Conservation (phyloP, 2,113 vertebrate genomes). For the Hippocampus comes region DNA sequence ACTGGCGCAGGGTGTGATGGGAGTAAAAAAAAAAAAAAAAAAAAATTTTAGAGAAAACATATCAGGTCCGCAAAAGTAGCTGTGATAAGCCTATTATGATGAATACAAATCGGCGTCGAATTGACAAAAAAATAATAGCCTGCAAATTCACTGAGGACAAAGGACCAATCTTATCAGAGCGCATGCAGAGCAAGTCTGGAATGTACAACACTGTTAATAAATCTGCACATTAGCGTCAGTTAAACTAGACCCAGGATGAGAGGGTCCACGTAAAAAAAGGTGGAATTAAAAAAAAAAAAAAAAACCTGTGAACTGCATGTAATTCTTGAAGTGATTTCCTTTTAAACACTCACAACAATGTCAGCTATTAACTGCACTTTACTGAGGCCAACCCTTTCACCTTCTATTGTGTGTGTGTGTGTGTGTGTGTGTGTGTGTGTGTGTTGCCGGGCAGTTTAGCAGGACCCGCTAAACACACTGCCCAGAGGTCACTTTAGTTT, state of each 20-base stretch:
- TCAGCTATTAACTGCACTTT: conserved; percentile 38
- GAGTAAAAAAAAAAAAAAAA: neutral
- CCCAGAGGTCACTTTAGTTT: conserved; percentile 3
- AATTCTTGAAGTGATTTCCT: conserved; percentile 69
- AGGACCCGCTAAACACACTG: conserved; percentile 37
- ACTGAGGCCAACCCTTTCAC: conserved; percentile 45
- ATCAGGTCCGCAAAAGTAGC: conserved; percentile 4
- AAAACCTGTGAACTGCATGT: conserved; percentile 43
- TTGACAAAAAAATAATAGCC: conserved; percentile 22
- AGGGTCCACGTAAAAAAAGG: conserved; percentile 32
- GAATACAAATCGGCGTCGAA: conserved; percentile 22
- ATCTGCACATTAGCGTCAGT: neutral
- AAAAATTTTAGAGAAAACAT: conserved; percentile 12
- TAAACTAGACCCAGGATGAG: neutral
- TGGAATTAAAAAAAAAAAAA: conserved; percentile 1
- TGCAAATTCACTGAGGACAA: conserved; percentile 22
- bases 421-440: conserved; percentile 57
- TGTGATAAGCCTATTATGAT: conserved; percentile 10
- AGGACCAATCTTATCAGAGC: conserved; percentile 62
- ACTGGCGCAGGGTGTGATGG: neutral
- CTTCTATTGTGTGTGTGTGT: conserved; percentile 61
- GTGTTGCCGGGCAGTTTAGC: conserved; percentile 48
- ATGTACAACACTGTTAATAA: conserved; percentile 50
- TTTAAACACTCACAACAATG: conserved; percentile 68
- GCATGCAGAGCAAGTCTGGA: conserved; percentile 46